These are phyloP conservation scores for Chionoecetes opilio DNA, from an alignment of 1,140 invertebrate species.

Conservation along the genomic window DNA sequence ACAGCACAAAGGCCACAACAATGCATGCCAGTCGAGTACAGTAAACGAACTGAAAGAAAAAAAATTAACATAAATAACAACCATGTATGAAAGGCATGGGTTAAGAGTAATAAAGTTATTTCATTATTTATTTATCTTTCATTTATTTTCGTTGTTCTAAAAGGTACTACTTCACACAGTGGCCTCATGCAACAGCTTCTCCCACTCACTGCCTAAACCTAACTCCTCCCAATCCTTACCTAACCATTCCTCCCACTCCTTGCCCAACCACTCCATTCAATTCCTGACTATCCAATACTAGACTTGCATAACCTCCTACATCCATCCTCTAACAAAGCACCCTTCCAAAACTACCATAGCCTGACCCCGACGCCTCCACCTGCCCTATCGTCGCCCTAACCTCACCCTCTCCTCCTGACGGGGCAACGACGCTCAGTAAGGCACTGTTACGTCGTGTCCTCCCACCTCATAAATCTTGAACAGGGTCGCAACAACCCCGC, in stretches of 20 bases:
- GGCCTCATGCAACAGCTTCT: neutral
- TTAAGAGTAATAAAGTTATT: no score
- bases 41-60: no score
- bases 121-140: no score
- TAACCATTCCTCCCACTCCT: neutral
- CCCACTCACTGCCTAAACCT: no score
- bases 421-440: neutral
- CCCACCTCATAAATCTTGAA: neutral
- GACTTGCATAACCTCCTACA: neutral
- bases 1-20: no score
- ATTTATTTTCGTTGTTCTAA: neutral
- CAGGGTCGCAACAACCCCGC: neutral
- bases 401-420: neutral
- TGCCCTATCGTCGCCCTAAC: neutral
- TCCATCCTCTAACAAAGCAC: neutral
- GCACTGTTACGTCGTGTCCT: neutral
- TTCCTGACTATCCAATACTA: no score
- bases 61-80: no score
- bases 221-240: no score
- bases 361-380: neutral
- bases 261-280: neutral
- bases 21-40: no score
- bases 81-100: no score
- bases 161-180: no score
- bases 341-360: neutral